Base-by-base conservation (phyloP, 2,888 invertebrate species). In the Nasonovia ribisnigri region DNA sequence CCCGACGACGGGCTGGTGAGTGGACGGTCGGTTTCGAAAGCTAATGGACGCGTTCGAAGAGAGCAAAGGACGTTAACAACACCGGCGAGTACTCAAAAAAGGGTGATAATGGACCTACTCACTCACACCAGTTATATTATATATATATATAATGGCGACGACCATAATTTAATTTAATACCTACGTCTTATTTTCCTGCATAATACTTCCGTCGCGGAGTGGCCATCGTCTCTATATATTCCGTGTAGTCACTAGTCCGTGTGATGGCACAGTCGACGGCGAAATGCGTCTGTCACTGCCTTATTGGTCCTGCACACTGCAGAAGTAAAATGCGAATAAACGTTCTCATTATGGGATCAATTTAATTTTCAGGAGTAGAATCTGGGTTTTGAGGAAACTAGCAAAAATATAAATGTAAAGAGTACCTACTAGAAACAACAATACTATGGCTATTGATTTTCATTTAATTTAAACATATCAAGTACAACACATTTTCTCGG, bases 41-140 rank as follows among this genome's bases (percentile, higher is more conserved):
- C n/a, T 60, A 89, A 89, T 60, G 89, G 89, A 89, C 57, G 89
- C 60, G 89, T 89, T 89, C 89, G 89, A 89, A 26, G 60, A 46
- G 26, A 88, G 54, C 88, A 54, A 88, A 89, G 60, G 46, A 60
- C 60, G 88, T 88, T 88, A 88, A 88, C 88, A 54, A 54, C 88
- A 24, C n/a, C 48, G 54, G 42, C 54, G 54, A 88, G 20, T 54
- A 20, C 46, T 90, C 60, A 57, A 46, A 90, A 90, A 90, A 90
- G 90, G 89, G 60, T 60, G 60, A 90, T 90, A 90, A 90, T 90
- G 90, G 90, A 60, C n/a, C 46, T 24, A n/a, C 46, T 48, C 48
- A 29, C 51, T 36, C 51, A 20, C 51, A 48, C 24, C 42, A 42
- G 42, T 10, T 36, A 77, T 36, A 36, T 10, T 36, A 77, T 36